Conservation (phyloP, 2,888 invertebrate species). For the Himalopsyche tibetana region DNA sequence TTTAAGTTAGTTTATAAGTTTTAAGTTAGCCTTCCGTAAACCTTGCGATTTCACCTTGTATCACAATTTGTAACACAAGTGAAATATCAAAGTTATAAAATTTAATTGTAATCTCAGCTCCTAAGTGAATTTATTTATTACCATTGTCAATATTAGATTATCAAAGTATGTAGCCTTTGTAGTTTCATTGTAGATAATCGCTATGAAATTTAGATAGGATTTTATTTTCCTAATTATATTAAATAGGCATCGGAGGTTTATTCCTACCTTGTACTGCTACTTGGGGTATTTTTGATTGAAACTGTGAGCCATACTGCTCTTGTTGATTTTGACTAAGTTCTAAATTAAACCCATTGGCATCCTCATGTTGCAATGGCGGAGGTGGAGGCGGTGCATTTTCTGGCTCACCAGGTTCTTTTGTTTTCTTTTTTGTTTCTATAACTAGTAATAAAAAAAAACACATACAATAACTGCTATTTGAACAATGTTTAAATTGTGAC, state of each 20-base stretch:
- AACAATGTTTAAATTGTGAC: neutral
- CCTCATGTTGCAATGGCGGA: conserved; percentile 67
- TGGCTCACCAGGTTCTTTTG: conserved; percentile 62
- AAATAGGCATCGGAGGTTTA: neutral
- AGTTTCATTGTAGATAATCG: too few species aligned
- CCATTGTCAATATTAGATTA: too few species aligned
- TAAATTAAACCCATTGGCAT: conserved; percentile 79
- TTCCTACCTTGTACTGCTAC: conserved; percentile 74
- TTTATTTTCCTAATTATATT: too few species aligned
- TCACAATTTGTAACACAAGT: too few species aligned
- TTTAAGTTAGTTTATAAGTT: too few species aligned
- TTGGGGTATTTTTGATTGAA: conserved; percentile 68
- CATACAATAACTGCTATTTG: neutral
- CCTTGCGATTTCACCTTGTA: too few species aligned
- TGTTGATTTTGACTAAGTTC: conserved; percentile 84
- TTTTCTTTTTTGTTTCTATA: conserved; percentile 35
- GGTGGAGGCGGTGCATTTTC: conserved; percentile 75
- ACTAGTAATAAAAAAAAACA: conserved; percentile 19
- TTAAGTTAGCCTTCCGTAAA: too few species aligned
- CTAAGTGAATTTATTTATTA: too few species aligned
- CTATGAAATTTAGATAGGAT: too few species aligned
- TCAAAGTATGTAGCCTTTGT: too few species aligned
- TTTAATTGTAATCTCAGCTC: too few species aligned
- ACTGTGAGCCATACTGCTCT: conserved; percentile 85
- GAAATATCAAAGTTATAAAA: too few species aligned